Evolutionary conservation across 2,113 vertebrate species (phyloP), one percentile per base, ranked within the genome.

Genomic region (Lagopus leucura): DNA sequence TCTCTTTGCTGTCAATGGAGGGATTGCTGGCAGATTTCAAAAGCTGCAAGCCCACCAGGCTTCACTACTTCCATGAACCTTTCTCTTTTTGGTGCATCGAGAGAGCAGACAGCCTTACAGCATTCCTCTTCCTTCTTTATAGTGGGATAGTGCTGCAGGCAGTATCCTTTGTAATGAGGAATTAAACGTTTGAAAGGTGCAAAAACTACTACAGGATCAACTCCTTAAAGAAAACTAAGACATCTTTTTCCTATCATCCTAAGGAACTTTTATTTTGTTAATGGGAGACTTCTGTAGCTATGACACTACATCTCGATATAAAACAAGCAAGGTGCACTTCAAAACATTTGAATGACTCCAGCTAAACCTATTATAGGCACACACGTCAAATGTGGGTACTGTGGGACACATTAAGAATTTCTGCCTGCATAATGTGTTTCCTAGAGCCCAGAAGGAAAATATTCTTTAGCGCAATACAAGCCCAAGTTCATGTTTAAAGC

Each of bases 401-500:
- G 38, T 21, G 73, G 32, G 42, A 47, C 36, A 65, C 75, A 43
- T 60, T 89, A 88, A 88, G 71, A 91, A 77, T 65, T 71, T 71
- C 75, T 89, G 72, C 11, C 38, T 43, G 40, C 50, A 55, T 65
- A 79, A 76, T 50, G 57, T 64, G 34, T 63, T 91, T 63, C 70
- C 84, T 1, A 0, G 89, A 87, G 78, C 8, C 24, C 61, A 76
- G 48, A 78, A 72, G 21, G 61, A 85, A 80, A 90, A 89, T n/a
- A 63, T 8, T 48, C 36, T 50, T 81, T 47, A 81, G 52, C 24
- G 43, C 45, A 84, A 55, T 73, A 47, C 27, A 78, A 85, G 69
- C 30, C 47, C 55, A 88, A 88, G n/a, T 25, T 81, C 57, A 58
- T 20, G 11, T 82, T 94, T 92, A 91, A 89, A 89, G 63, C 54